Percentiles rank a stretch among this genome's conserved stretches.
Conservation (phyloP, 2,888 invertebrate genomes). For the Rhamphomyia laevipes region DNA sequence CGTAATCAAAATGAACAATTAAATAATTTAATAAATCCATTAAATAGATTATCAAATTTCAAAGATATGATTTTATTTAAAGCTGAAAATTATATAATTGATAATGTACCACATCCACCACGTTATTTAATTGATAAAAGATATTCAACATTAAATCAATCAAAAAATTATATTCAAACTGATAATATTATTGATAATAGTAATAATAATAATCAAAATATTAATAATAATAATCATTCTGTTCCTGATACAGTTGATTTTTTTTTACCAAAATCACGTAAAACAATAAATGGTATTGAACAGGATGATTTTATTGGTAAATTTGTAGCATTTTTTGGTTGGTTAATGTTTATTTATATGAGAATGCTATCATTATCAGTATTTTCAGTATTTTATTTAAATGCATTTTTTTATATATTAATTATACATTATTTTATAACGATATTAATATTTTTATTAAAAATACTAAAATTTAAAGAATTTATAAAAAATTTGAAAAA, state of each 20-base stretch:
- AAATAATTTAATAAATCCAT: constrained; percentile 12
- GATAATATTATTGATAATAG: neutral
- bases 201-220: constrained; percentile 3
- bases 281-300: constrained; percentile 52
- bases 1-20: neutral
- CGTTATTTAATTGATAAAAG: constrained; percentile 39
- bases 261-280: constrained; percentile 37
- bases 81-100: constrained; percentile 43
- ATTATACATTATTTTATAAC: constrained; percentile 52
- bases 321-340: constrained; percentile 58
- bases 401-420: constrained; percentile 47
- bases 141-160: constrained; percentile 17
- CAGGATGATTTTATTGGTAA: constrained; percentile 63
- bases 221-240: neutral
- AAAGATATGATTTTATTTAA: constrained; percentile 42
- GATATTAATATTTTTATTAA: constrained; percentile 51
- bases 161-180: no score
- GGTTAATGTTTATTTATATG: constrained; percentile 63
- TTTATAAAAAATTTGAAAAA: constrained; percentile 35
- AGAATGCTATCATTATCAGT: constrained; percentile 57
- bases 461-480: constrained; percentile 44
- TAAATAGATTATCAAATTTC: constrained; percentile 27
- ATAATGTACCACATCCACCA: constrained; percentile 41
- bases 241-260: constrained; percentile 27
- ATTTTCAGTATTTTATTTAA: constrained; percentile 55